A percentile compares a stretch with the other conserved stretches of the same genome.
Evolutionary conservation across 2,797 vertebrate species (phyloP).

Genomic region (Tiaroga cobitis): DNA sequence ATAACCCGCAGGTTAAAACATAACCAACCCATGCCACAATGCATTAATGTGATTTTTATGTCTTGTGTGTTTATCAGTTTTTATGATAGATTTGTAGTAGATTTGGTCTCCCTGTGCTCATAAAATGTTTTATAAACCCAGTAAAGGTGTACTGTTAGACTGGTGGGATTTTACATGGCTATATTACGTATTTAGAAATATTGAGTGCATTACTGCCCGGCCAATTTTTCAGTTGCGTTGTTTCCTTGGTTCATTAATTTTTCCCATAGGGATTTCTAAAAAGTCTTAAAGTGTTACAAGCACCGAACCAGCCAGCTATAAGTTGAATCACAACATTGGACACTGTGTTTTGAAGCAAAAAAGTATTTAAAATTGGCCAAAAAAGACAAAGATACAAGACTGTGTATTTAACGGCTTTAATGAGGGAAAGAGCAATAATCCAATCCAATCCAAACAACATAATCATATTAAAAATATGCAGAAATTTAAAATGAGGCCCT

Average conservation of each 20-base stretch:
- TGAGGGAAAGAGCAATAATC: neutral
- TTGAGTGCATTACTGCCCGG: neutral
- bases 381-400: neutral
- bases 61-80: constrained; percentile 68
- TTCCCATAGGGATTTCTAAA: neutral
- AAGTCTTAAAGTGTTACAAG: neutral
- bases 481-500: neutral
- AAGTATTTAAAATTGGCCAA: neutral
- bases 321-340: neutral
- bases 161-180: neutral
- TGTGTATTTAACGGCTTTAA: neutral
- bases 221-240: neutral
- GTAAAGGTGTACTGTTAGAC: neutral
- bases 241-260: neutral
- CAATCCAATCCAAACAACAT: neutral
- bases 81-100: constrained; percentile 62
- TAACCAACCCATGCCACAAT: constrained; percentile 68
- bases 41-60: constrained; percentile 69
- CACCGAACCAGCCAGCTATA: neutral
- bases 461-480: neutral
- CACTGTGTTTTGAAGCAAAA: neutral
- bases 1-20: constrained; percentile 68
- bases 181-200: neutral
- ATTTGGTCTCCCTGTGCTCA: neutral
- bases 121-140: constrained; percentile 22